Evolutionary conservation across 2,888 invertebrate species (phyloP), one percentile per base, ranked within the genome.

Genomic region (Calliscelio sp.): DNA sequence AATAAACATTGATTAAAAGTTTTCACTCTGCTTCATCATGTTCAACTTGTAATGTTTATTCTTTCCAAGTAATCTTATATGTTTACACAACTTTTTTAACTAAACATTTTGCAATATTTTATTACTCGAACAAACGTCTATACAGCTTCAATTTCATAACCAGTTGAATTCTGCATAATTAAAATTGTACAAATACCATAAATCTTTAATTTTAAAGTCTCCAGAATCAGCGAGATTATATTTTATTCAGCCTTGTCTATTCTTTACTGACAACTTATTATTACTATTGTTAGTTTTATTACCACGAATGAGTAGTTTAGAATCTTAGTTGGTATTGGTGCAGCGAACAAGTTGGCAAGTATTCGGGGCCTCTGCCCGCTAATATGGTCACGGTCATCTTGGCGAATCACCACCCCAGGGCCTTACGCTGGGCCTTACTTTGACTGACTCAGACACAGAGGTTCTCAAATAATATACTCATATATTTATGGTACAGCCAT

Each of bases 301-400:
- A 71, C 74, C 32, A 55, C 38, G 66, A 78, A 61, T 74, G 78
- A 77, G 78, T 78, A 75, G 74, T 80, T 85, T 71, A 80, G 57
- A 74, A 79, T 68, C 59, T 41, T 77, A 41, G 57, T 20, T 75
- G n/a, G 78, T 85, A 70, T 79, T 75, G 65, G 71, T 57, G 57
- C 35, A 71, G 24, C 41, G 51, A 22, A 80, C 25, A 81, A 75
- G 81, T 81, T 74, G 84, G 82, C 70, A 84, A 79, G 87, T 86
- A 88, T 90, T 89, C 88, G 89, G 89, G 90, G 91, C 89, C 91
- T 89, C 88, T 91, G 90, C 86, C 89, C 90, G 87, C 90, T 91
- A 92, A 91, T 91, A 91, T 91, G 91, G 92, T 92, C 92, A 92
- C 90, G 92, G 92, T 89, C 92, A 90, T 91, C 88, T 87, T 89